A percentile compares a stretch with the other conserved stretches of the same genome.
phyloP scores from a whole-genome alignment of 2,888 invertebrate species.

The Liopterus haemorrhoidalis region DNA sequence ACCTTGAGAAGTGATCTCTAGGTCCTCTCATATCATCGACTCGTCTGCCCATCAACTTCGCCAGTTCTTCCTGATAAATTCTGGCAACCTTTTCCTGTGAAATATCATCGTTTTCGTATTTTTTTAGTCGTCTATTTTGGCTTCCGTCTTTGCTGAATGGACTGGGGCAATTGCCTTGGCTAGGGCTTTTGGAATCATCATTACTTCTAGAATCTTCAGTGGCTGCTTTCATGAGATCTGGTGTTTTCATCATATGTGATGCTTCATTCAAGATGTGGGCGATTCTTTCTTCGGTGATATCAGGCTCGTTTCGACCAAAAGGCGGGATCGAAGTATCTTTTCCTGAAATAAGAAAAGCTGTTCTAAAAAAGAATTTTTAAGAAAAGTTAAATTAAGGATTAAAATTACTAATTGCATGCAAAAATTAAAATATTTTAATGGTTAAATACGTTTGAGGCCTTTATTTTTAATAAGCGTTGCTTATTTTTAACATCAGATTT shows the following conservation, averaged over 20 bases:
- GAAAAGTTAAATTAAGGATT: too few species aligned
- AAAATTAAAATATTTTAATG: too few species aligned
- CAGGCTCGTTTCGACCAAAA: conserved; percentile 68
- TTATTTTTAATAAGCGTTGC: too few species aligned
- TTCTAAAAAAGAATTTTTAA: too few species aligned
- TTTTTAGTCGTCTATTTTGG: conserved; percentile 71
- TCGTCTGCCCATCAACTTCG: conserved; percentile 81
- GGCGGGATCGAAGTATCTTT: conserved; percentile 78
- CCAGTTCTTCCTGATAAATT: conserved; percentile 91
- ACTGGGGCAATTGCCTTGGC: conserved; percentile 69
- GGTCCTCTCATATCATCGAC: conserved; percentile 69
- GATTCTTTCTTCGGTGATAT: conserved; percentile 84
- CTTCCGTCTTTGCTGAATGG: conserved; percentile 71
- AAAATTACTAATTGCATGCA: too few species aligned
- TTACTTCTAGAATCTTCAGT: conserved; percentile 66
- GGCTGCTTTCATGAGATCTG: conserved; percentile 43
- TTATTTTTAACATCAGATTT: too few species aligned
- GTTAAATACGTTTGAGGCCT: too few species aligned
- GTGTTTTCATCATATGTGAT: conserved; percentile 78
- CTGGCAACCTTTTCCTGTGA: conserved; percentile 93
- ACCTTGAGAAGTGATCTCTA: conserved; percentile 76
- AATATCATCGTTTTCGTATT: conserved; percentile 90
- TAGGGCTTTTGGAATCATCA: conserved; percentile 75
- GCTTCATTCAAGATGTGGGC: conserved; percentile 91
- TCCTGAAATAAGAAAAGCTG: conserved; percentile 48